Percentiles rank a stretch among this genome's conserved stretches.
Evolutionary conservation across 2,888 invertebrate genomes (phyloP).

Genomic region (Lepeophtheirus nordmannii): DNA sequence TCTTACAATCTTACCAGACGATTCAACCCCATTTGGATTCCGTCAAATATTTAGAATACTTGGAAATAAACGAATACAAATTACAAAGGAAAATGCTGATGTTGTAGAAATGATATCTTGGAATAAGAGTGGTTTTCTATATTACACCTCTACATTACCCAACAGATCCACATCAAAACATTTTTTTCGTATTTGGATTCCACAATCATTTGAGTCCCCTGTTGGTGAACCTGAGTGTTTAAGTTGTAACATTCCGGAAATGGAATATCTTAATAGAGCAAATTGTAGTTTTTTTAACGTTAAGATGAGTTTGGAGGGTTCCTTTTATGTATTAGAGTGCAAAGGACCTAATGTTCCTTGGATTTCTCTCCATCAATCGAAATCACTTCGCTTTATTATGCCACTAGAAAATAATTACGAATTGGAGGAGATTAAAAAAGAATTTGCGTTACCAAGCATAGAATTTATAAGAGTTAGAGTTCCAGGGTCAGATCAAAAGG

Average conservation of each 20-base stretch:
- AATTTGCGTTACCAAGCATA: conserved; percentile 1
- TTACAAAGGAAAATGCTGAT: conserved; percentile 10
- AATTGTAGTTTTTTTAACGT: conserved; percentile 51
- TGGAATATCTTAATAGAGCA: background rate
- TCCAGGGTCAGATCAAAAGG: conserved; percentile 17
- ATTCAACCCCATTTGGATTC: background rate
- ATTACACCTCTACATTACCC: conserved; percentile 4
- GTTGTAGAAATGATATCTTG: conserved; percentile 13
- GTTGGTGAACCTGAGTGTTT: conserved; percentile 46
- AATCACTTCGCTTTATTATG: conserved; percentile 25
- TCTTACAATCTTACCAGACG: conserved; percentile 10
- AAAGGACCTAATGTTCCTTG: conserved; percentile 49
- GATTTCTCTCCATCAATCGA: conserved; percentile 27
- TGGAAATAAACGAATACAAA: background rate
- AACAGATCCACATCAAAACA: conserved; percentile 10
- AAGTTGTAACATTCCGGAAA: conserved; percentile 50
- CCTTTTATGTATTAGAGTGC: conserved; percentile 57
- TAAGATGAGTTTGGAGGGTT: conserved; percentile 48
- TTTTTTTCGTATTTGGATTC: conserved; percentile 9
- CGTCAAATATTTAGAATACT: conserved; percentile 13
- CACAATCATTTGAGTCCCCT: background rate
- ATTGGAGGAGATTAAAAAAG: conserved; percentile 25
- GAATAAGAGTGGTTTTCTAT: conserved; percentile 15
- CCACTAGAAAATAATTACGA: conserved; percentile 29
- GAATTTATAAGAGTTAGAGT: conserved; percentile 11